Base-by-base conservation (phyloP, 2,888 invertebrate species). In the Gymnoscelis rufifasciata region DNA sequence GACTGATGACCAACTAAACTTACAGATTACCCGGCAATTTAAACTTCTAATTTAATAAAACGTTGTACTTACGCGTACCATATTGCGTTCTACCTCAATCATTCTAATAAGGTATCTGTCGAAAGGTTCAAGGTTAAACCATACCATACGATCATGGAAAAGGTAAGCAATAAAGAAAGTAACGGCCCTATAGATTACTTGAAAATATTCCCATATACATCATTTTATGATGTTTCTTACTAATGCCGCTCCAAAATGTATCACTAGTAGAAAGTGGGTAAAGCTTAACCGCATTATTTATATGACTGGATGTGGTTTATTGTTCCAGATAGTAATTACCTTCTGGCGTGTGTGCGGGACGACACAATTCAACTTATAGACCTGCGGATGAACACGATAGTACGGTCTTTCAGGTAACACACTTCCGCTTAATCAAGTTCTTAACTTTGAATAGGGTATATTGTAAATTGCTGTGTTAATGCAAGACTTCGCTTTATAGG, bases 301-400 rank as follows among this genome's bases (percentile, higher is more conserved):
- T 54, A 47, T 55, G 47, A 54, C 29, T 53, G 51, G 43, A 31
- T 50, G 44, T 52, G 56, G 35, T 55, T 42, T 60, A 47, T 75
- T 70, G 73, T 88, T 86, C 66, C 91, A 96, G 98, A 98, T 90
- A 93, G 94, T 63, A 94, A 94, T 83, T 95, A 94, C 79, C 90
- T 99, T 60, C 88, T 99, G 69, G 94, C 95, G 69, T 98, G 98
- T 77, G 95, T 97, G 42, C 90, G 99, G 64, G 99, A 99, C 80
- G 98, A 99, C 84, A 96, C 97, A 12, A 91, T 99, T 63, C 96
- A 96, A 78, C 90, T 98, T 45, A 92, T 99, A 75, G 99, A 99
- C 88, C 90, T 99, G 56, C 91, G 99, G 73, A 97, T 95, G 93
- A 97, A 96, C 87, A 94, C 95, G 80, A 95, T 98, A 52, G 91